phyloP scores from a whole-genome alignment of 1,140 invertebrate species.

The Agraylea sexmaculata region DNA sequence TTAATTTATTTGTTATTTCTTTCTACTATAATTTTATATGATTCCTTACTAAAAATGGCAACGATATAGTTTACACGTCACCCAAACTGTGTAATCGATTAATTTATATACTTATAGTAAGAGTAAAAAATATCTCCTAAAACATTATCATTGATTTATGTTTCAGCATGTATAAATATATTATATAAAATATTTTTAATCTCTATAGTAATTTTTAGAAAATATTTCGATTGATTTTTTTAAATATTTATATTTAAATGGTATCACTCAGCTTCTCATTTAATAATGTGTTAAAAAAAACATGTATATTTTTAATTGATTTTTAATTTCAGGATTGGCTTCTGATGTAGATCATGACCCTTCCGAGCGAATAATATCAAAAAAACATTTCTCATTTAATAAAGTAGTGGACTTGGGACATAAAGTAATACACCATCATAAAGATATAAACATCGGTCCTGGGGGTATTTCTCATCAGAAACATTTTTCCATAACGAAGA shows the following conservation, averaged over 20 bases:
- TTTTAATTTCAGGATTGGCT: background rate
- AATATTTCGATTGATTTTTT: constrained; percentile 9
- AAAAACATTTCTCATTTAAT: constrained; percentile 11
- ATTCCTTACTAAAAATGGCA: no score
- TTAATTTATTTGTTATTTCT: no score
- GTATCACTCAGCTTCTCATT: no score
- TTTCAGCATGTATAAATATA: no score
- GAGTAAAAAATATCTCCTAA: no score
- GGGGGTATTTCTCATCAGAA: constrained; percentile 9
- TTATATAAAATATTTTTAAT: no score
- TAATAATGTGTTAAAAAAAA: background rate
- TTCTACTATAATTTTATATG: no score
- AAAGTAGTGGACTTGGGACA: constrained; percentile 10
- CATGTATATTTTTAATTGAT: background rate
- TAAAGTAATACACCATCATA: constrained; percentile 6
- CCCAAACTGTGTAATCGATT: no score
- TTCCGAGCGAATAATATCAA: constrained; percentile 3
- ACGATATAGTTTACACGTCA: no score
- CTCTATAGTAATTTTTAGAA: no score
- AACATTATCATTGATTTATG: no score
- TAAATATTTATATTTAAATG: constrained; percentile 10
- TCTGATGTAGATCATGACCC: background rate
- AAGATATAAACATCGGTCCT: constrained; percentile 9
- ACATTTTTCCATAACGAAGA: constrained; percentile 2
- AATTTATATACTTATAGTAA: no score